Evolutionary conservation across 2,113 vertebrate genomes (phyloP).

Genomic region (Campylomormyrus numenius): DNA sequence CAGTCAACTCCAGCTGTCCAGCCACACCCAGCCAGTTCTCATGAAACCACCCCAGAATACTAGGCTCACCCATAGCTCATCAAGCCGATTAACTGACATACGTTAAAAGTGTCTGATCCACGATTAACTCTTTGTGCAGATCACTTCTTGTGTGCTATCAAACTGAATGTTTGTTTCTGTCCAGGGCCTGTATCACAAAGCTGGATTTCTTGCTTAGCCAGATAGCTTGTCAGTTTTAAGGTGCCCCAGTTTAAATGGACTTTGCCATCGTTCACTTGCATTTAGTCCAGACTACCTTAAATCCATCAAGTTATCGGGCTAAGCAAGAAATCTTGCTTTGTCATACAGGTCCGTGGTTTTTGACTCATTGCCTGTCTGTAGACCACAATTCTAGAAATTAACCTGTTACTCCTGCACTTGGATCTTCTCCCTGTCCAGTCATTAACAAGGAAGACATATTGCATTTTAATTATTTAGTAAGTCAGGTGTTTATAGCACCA

Average conservation of each 20-base stretch:
- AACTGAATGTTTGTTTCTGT: not conserved
- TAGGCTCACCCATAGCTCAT: too few species aligned
- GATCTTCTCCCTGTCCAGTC: not conserved
- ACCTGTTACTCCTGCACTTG: not conserved
- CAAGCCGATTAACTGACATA: too few species aligned
- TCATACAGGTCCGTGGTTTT: not conserved
- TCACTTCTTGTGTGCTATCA: not conserved
- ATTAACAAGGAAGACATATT: not conserved
- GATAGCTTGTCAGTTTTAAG: not conserved
- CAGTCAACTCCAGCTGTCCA: not conserved
- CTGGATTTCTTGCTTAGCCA: not conserved
- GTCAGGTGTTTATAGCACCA: not conserved
- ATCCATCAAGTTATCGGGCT: not conserved
- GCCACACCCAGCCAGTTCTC: not conserved
- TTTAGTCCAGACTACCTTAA: not conserved
- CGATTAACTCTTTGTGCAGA: too few species aligned
- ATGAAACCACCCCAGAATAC: too few species aligned
- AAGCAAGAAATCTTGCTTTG: not conserved
- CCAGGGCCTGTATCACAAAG: not conserved
- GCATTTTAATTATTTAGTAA: not conserved
- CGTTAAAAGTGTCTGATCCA: too few species aligned
- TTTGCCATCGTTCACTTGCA: not conserved
- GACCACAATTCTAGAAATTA: not conserved
- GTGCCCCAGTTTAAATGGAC: not conserved
- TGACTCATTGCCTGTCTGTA: not conserved